Percentiles rank a stretch among this genome's conserved stretches.
phyloP scores from a whole-genome alignment of 2,113 vertebrate species.

The Agelaius tricolor region DNA sequence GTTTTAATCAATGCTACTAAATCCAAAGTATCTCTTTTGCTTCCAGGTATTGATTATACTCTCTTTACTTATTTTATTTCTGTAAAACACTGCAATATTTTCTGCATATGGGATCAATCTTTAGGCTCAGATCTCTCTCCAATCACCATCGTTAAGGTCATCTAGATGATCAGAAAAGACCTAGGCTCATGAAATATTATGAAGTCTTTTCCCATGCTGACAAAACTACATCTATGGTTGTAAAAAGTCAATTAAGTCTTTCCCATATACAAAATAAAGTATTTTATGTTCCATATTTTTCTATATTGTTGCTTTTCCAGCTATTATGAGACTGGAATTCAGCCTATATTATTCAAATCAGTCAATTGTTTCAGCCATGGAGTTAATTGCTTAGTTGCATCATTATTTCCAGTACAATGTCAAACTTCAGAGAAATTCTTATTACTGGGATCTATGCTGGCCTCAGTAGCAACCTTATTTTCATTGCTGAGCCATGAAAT shows the following conservation, averaged over 20 bases:
- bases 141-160: not conserved
- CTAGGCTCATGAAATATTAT: not conserved
- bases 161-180: not conserved
- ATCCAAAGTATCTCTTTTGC: conserved; percentile 16
- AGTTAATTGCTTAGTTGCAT: not conserved
- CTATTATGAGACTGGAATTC: not conserved
- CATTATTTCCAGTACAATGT: not conserved
- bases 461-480: not conserved
- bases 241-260: not conserved
- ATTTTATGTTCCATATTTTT: not conserved
- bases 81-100: not conserved
- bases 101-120: not conserved
- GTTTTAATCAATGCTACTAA: conserved; percentile 55
- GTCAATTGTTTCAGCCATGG: not conserved
- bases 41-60: conserved; percentile 21
- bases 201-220: not conserved
- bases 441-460: not conserved
- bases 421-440: not conserved
- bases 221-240: not conserved
- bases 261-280: not conserved
- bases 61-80: conserved; percentile 7
- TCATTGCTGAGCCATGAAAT: not conserved
- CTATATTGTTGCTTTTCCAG: not conserved
- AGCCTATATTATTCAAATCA: not conserved
- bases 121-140: not conserved